These are phyloP conservation scores for Phacellophora camtschatica DNA, from an alignment of 30 jellyfish, hydroid and myxozoan genomes.

Conservation along the genomic window DNA sequence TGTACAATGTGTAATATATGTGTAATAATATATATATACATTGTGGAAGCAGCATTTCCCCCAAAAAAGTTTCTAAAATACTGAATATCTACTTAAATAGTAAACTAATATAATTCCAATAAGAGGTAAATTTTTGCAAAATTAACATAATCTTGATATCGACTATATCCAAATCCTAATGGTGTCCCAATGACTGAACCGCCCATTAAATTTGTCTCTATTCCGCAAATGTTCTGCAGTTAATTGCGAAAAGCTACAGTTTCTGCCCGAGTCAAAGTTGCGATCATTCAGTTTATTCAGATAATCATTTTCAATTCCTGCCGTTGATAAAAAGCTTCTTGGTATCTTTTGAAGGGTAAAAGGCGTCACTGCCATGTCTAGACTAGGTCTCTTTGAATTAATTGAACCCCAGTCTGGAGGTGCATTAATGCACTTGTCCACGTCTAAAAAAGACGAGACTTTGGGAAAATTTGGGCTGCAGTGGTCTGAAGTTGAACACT, in stretches of 20 bases:
- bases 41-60: no score
- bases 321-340: conserved; percentile 43
- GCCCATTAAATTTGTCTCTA: conserved; percentile 36
- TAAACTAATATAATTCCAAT: no score
- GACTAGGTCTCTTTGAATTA: conserved; percentile 22
- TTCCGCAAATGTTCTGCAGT: conserved; percentile 14
- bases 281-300: conserved; percentile 12
- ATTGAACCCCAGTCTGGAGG: no score
- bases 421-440: background rate
- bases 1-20: no score
- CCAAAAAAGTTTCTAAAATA: no score
- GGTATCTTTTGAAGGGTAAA: conserved; percentile 30
- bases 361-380: conserved; percentile 2
- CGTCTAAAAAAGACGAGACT: conserved; percentile 71
- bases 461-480: conserved; percentile 64
- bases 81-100: no score
- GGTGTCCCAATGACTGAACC: conserved; percentile 66
- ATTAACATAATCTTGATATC: background rate
- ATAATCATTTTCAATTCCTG: conserved; percentile 44
- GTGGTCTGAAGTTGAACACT: conserved; percentile 28
- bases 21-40: no score
- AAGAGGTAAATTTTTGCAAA: no score
- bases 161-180: conserved; percentile 56
- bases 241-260: conserved; percentile 40
- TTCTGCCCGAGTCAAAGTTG: background rate